Base-by-base conservation (phyloP, 2,888 invertebrate species). In the Macaria liturata region DNA sequence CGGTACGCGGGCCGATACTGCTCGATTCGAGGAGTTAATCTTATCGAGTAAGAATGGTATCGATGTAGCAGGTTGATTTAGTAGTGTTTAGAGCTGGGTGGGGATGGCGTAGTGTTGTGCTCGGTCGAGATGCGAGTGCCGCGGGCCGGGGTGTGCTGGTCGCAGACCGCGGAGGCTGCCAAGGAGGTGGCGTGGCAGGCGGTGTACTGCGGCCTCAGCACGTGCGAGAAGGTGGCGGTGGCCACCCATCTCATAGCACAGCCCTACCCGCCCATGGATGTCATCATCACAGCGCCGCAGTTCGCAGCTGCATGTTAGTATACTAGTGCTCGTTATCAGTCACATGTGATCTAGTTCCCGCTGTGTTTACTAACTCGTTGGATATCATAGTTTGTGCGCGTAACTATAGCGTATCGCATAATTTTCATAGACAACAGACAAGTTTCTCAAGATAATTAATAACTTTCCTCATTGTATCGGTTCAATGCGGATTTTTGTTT, bases 211-310 rank as follows among this genome's bases (percentile, higher is more conserved):
- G 84, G 86, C 1, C 54, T 84, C 52, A 71, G 71, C 47, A 78
- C 80, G 3, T 91, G 91, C 53, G 81, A 81, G 64, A 74, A 71
- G 52, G 62, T 86, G 46, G 81, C 84, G 1, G 76, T 72, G 6
- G 85, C 80, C 0, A 81, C 87, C 7, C 77, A 78, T 34, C 51
- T 86, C 32, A 62, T 88, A 66, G 75, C 83, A 30, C 82, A 78
- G 58, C 86, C 88, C 4, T 89, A 85, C 59, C 89, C 90, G 3
- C 75, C 71, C 45, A 62, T 88, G 60, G 90, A 90, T 56, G 89
- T 86, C 56, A 76, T 90, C 49, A 71, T 88, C 45, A 75, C 84
- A 4, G 91, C 86, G 3, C 90, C 90, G 7, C 75, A 79, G 3
- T 81, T 76, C 61, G 76, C 80, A 30, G 71, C 71, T 59, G 77